Conservation (phyloP, 2,888 invertebrate genomes). For the Epistrophella euchroma region DNA sequence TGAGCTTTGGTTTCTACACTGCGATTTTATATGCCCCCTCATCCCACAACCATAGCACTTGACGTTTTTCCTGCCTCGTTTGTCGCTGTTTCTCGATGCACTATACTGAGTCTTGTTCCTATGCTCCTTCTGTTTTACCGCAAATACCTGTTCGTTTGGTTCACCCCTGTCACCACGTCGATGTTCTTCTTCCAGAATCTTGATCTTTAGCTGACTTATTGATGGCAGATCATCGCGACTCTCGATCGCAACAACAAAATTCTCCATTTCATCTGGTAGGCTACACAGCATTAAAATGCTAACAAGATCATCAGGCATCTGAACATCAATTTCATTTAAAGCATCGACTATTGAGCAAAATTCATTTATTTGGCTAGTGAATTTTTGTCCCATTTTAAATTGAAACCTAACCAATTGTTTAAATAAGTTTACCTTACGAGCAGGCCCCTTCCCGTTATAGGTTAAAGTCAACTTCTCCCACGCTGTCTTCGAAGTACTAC, state of each 20-base stretch:
- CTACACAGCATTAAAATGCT: conserved; percentile 56
- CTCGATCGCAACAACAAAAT: conserved; percentile 60
- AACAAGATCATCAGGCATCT: conserved; percentile 31
- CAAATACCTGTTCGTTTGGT: conserved; percentile 32
- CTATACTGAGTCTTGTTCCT: not conserved
- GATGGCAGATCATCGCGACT: conserved; percentile 46
- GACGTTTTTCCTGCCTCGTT: conserved; percentile 37
- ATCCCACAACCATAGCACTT: conserved; percentile 55
- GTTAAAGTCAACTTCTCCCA: conserved; percentile 43
- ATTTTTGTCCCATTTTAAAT: conserved; percentile 33
- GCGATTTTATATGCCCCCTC: conserved; percentile 51
- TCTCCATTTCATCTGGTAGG: conserved; percentile 59
- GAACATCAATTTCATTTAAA: conserved; percentile 57
- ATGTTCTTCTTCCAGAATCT: conserved; percentile 49
- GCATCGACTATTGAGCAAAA: conserved; percentile 59
- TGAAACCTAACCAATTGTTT: conserved; percentile 44
- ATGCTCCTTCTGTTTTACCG: conserved; percentile 16
- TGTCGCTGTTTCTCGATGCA: conserved; percentile 12
- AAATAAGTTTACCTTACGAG: conserved; percentile 56
- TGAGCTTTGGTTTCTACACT: conserved; percentile 41
- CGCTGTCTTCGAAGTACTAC: conserved; percentile 43
- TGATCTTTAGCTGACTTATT: conserved; percentile 47
- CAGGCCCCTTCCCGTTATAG: conserved; percentile 50
- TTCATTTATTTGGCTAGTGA: conserved; percentile 38
- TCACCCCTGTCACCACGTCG: conserved; percentile 33